A percentile compares a stretch with the other conserved stretches of the same genome.
These are phyloP conservation scores for Trisateles emortualis DNA, from an alignment of 2,888 invertebrate species.

Conservation along the genomic window DNA sequence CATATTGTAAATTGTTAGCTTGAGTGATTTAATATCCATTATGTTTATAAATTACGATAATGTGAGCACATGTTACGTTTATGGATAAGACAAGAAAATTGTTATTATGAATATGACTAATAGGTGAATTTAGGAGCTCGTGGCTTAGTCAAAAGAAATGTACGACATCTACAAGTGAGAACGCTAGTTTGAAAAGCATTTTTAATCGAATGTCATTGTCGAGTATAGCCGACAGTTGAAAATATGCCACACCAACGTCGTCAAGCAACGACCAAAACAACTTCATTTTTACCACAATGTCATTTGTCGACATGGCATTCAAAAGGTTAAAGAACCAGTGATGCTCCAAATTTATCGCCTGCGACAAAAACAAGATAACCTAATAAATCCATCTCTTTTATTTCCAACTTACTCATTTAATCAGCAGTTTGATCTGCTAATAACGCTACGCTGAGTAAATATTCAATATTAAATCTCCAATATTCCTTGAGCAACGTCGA, in stretches of 20 bases:
- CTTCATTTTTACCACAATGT: not conserved
- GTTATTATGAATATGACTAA: too few species aligned
- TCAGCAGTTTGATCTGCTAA: constrained; percentile 22
- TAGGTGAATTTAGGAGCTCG: too few species aligned
- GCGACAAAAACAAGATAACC: constrained; percentile 12
- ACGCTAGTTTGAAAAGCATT: too few species aligned
- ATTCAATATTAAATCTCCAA: constrained; percentile 34
- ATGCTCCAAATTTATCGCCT: constrained; percentile 11
- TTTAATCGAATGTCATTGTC: too few species aligned
- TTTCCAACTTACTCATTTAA: constrained; percentile 20
- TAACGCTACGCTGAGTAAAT: constrained; percentile 19
- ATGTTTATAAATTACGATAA: not conserved
- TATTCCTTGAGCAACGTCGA: constrained; percentile 12
- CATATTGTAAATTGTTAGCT: not conserved
- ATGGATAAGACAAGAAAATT: too few species aligned
- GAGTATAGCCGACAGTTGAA: too few species aligned
- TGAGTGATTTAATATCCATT: constrained; percentile 6
- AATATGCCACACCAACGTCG: too few species aligned
- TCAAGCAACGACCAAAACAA: too few species aligned
- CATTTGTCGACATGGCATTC: too few species aligned
- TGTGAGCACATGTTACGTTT: not conserved
- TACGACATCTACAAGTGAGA: too few species aligned
- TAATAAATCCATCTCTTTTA: constrained; percentile 10
- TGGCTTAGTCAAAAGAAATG: too few species aligned
- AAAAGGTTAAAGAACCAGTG: too few species aligned